Evolutionary conservation across 1,140 invertebrate genomes (phyloP), one percentile per base, ranked within the genome.

Genomic region (Anadara kagoshimensis): DNA sequence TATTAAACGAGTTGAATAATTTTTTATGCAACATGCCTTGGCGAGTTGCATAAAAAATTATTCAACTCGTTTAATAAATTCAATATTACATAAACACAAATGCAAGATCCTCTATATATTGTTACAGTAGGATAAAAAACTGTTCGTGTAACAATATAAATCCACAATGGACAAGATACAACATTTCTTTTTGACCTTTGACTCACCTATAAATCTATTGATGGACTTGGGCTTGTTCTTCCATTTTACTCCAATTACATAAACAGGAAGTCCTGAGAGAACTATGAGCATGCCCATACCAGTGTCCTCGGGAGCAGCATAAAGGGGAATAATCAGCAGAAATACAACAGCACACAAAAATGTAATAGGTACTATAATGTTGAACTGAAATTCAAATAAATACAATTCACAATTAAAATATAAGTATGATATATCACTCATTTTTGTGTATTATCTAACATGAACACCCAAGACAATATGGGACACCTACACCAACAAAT

Each of bases 291-390:
- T 90, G 11, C 96, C 97, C 84, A 95, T 94, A 2, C 94, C 92
- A 14, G 98, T 99, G 89, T 98, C 97, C 1, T 93, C 90, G 0
- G 97, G 97, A 74, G 94, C 96, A 22, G 95, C 97, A 73, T 95
- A 93, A 92, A 99, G 96, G 18, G 98, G 97, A 22, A 99, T 94
- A 22, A 98, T 91, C 20, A 97, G 97, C 70, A 99, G 95, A 83
- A 98, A 96, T 10, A 97, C 89, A 14, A 96, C 97, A 69, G 93
- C 94, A 22, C 96, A 83, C 75, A 99, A 94, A 91, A 99, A 99
- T 1, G 96, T 87, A 44, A 97, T 91, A 49, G 97, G 94, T 83
- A 94, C 98, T 76, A 96, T 90, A 29, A 98, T 90, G 83, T 95
- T 94, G 36, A 91, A 87, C 90, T 91, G 83, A 57, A 86, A 86